These are phyloP conservation scores for Peromyscus nudipes DNA, from an alignment of 2,797 vertebrate genomes.

Conservation along the genomic window DNA sequence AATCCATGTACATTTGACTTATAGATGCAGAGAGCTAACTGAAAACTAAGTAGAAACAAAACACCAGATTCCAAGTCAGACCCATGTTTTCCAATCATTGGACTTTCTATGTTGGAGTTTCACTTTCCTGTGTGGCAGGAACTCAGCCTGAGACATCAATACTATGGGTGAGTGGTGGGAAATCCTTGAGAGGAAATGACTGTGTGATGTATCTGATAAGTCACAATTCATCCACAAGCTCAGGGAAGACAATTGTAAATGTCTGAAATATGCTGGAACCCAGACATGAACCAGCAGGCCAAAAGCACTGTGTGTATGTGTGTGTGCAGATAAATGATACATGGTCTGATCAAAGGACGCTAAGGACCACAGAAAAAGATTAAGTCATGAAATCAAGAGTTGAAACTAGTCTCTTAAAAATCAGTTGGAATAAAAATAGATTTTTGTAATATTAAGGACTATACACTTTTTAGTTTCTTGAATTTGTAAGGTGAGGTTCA, in stretches of 20 bases:
- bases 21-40: not conserved
- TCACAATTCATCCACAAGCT: not conserved
- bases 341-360: not conserved
- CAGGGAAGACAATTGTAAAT: not conserved
- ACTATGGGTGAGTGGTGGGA: not conserved
- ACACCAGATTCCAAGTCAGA: not conserved
- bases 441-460: not conserved
- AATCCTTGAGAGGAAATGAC: not conserved
- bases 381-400: slow-evolving; percentile 18
- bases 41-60: not conserved
- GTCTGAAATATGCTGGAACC: not conserved
- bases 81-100: not conserved
- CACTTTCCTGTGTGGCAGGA: not conserved
- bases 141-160: not conserved
- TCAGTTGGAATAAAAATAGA: not conserved
- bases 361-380: not conserved
- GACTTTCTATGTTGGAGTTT: not conserved
- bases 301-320: not conserved
- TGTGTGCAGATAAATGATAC: not conserved
- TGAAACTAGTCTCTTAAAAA: not conserved
- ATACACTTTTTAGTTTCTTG: not conserved
- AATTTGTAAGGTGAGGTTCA: not conserved
- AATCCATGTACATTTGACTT: not conserved
- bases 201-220: not conserved
- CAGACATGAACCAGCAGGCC: not conserved